A percentile compares a stretch with the other conserved stretches of the same genome.
These are phyloP conservation scores for Rynchops niger DNA, from an alignment of 2,113 vertebrate species.

Conservation along the genomic window DNA sequence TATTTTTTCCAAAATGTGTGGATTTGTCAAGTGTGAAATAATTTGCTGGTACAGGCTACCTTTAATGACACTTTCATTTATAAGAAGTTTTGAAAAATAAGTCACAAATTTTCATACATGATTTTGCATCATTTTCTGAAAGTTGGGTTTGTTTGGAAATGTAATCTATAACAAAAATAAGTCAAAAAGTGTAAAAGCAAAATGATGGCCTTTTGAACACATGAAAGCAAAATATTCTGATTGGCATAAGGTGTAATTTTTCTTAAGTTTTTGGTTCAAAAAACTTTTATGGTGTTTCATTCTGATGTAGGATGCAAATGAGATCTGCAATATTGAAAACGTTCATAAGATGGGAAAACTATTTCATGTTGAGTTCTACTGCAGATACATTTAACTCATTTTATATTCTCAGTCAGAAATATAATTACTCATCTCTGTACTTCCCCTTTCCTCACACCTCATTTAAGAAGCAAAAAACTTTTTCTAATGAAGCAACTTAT, in stretches of 20 bases:
- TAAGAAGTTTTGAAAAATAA: background rate
- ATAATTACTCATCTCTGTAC: background rate
- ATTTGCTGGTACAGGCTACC: background rate
- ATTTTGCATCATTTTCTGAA: background rate
- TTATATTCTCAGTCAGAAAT: background rate
- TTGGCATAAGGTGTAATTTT: background rate
- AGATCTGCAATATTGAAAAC: background rate
- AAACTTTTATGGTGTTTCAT: background rate
- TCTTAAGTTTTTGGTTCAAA: background rate
- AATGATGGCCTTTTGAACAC: background rate
- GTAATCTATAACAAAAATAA: background rate
- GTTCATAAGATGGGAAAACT: background rate
- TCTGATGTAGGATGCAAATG: background rate
- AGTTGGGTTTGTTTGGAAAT: background rate
- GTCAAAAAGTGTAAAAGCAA: background rate
- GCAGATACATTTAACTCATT: background rate
- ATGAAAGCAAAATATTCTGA: background rate
- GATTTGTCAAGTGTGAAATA: background rate
- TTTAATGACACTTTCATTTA: background rate
- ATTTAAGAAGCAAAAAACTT: slow-evolving; percentile 13
- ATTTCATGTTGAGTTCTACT: background rate
- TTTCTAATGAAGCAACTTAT: slow-evolving; percentile 25
- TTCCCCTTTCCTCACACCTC: background rate
- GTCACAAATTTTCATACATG: background rate
- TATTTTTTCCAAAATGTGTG: background rate